A percentile compares a stretch with the other conserved stretches of the same genome.
These are phyloP conservation scores for Epinotia demarniana DNA, from an alignment of 2,888 invertebrate genomes.

Conservation along the genomic window DNA sequence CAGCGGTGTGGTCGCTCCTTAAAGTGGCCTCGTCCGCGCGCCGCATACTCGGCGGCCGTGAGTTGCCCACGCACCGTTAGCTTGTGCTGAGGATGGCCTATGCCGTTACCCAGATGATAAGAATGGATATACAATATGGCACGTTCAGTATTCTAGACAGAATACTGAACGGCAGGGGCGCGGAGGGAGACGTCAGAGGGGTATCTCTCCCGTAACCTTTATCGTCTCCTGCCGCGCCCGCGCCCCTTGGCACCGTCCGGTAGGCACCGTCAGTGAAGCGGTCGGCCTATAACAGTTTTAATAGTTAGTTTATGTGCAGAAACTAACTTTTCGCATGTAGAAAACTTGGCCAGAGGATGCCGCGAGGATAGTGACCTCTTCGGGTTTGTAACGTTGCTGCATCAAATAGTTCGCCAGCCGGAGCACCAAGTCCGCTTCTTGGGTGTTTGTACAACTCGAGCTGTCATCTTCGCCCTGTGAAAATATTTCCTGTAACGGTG, in stretches of 20 bases:
- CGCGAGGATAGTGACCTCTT: conserved; percentile 89
- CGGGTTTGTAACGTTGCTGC: conserved; percentile 85
- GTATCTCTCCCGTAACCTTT: not conserved
- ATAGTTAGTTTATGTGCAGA: not conserved
- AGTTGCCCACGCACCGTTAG: too few relatives aligned
- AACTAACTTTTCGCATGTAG: conserved; percentile 79
- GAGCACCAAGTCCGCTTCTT: conserved; percentile 86
- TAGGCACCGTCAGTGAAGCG: too few relatives aligned
- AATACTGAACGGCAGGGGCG: not conserved
- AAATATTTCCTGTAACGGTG: not conserved
- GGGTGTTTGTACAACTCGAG: conserved; percentile 84
- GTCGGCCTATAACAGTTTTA: not conserved
- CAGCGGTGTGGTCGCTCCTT: too few relatives aligned
- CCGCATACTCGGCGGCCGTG: too few relatives aligned
- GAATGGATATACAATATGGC: too few relatives aligned
- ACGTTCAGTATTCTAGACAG: too few relatives aligned
- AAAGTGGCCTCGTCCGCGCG: too few relatives aligned
- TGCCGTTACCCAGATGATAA: too few relatives aligned
- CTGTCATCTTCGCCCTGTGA: conserved; percentile 68
- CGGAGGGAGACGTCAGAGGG: not conserved
- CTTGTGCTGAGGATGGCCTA: too few relatives aligned
- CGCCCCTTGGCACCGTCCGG: not conserved
- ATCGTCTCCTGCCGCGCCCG: not conserved
- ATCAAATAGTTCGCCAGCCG: conserved; percentile 86
- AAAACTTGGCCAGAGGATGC: conserved; percentile 90